A percentile compares a stretch with the other conserved stretches of the same genome.
Conservation (phyloP, 2,888 invertebrate genomes). For the Mactromeris polynyma region DNA sequence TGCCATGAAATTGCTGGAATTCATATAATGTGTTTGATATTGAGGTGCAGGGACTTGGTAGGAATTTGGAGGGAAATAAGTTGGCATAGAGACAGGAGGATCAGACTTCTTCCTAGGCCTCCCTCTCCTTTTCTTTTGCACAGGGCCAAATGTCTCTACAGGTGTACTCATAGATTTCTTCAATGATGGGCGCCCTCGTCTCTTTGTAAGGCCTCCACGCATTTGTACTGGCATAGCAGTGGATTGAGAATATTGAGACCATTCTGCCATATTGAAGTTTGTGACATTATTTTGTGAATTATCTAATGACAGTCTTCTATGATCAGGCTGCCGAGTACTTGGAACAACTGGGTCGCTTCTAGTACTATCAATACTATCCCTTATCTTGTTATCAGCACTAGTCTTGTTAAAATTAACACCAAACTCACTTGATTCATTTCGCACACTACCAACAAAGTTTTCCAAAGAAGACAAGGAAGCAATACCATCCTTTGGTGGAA, state of each 20-base stretch:
- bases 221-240: not conserved
- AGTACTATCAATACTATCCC: not conserved
- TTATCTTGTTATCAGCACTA: not conserved
- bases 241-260: conserved; percentile 47
- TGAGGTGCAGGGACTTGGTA: conserved; percentile 24
- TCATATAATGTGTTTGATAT: conserved; percentile 10
- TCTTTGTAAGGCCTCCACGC: conserved; percentile 14
- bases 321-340: not conserved
- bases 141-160: conserved; percentile 17
- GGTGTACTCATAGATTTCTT: conserved; percentile 21
- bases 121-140: conserved; percentile 38
- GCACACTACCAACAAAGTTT: conserved; percentile 68
- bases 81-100: not conserved
- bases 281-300: not conserved
- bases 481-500: conserved; percentile 22
- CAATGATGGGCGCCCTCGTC: conserved; percentile 36
- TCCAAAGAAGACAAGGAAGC: conserved; percentile 63
- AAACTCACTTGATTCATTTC: conserved; percentile 59
- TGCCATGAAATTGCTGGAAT: not conserved
- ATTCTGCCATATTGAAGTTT: conserved; percentile 50
- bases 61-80: not conserved
- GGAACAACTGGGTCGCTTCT: not conserved
- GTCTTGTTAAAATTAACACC: conserved; percentile 63
- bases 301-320: conserved; percentile 8
- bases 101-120: conserved; percentile 31